Evolutionary conservation across 2,888 invertebrate species (phyloP).

Genomic region (Abrostola tripartita): DNA sequence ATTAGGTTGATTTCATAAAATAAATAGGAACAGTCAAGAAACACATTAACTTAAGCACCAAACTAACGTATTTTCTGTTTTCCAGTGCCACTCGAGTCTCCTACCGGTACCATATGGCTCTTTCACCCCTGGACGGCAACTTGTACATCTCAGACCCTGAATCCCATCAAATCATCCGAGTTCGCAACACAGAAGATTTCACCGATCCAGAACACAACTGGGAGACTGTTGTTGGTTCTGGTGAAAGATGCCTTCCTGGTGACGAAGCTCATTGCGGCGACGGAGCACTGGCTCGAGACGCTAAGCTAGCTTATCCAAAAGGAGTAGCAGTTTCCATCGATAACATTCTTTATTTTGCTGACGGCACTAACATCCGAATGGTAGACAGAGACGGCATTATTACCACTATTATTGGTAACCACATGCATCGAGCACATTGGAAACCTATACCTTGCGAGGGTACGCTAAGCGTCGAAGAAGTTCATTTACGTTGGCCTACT

Average conservation of each 20-base stretch:
- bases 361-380: slow-evolving; percentile 97
- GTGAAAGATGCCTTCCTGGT: slow-evolving; percentile 97
- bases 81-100: slow-evolving; percentile 96
- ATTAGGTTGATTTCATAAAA: not conserved
- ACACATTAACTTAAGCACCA: not conserved
- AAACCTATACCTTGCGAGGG: slow-evolving; percentile 97
- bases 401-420: slow-evolving; percentile 96
- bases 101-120: slow-evolving; percentile 98
- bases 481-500: slow-evolving; percentile 98
- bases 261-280: slow-evolving; percentile 99
- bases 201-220: slow-evolving; percentile 96
- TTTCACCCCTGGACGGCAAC: slow-evolving; percentile 97
- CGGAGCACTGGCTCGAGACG: slow-evolving; percentile 96
- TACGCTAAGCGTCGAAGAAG: slow-evolving; percentile 96
- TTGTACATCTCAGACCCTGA: slow-evolving; percentile 99
- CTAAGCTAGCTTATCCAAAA: slow-evolving; percentile 98
- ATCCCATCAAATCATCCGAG: slow-evolving; percentile 97
- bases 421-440: slow-evolving; percentile 98
- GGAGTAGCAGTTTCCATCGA: slow-evolving; percentile 98
- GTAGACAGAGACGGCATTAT: slow-evolving; percentile 97
- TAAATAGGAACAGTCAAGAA: too few species aligned
- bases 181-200: slow-evolving; percentile 94
- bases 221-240: slow-evolving; percentile 98
- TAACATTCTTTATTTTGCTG: slow-evolving; percentile 97
- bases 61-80: slow-evolving; percentile 40